A percentile compares a stretch with the other conserved stretches of the same genome.
Evolutionary conservation across 2,113 vertebrate species (phyloP).

Genomic region (Pyxicephalus adspersus): DNA sequence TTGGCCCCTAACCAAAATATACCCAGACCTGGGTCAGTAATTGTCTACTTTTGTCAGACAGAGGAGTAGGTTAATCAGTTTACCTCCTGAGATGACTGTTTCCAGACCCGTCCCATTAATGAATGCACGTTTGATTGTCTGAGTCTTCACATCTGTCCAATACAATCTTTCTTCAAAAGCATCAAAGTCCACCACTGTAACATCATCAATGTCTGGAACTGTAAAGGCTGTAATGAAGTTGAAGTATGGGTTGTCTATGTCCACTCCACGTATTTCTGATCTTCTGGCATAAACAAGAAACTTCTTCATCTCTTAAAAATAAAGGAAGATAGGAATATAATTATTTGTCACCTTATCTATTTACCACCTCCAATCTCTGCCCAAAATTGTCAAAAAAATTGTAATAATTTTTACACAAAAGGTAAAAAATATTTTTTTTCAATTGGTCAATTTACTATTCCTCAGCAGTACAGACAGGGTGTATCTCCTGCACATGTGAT

Average conservation of each 20-base stretch:
- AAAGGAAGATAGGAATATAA: conserved; percentile 41
- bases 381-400: too few relatives aligned
- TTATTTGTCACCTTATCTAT: too few relatives aligned
- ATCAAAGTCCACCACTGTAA: conserved; percentile 94
- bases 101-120: conserved; percentile 95
- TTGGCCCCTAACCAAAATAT: too few relatives aligned
- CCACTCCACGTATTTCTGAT: conserved; percentile 95
- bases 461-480: too few relatives aligned
- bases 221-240: conserved; percentile 98
- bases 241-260: conserved; percentile 95
- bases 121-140: conserved; percentile 94
- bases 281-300: conserved; percentile 92
- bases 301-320: conserved; percentile 84
- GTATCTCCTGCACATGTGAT: too few relatives aligned
- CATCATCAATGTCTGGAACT: conserved; percentile 96
- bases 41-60: background rate
- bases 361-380: too few relatives aligned
- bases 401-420: too few relatives aligned
- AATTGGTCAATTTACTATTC: too few relatives aligned
- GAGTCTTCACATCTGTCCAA: conserved; percentile 96
- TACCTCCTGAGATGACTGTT: conserved; percentile 95
- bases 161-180: conserved; percentile 91
- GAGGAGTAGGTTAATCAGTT: background rate
- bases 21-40: too few relatives aligned
- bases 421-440: too few relatives aligned